A percentile compares a stretch with the other conserved stretches of the same genome.
phyloP scores from a whole-genome alignment of 2,888 invertebrate genomes.

The Acrobasis consociella region DNA sequence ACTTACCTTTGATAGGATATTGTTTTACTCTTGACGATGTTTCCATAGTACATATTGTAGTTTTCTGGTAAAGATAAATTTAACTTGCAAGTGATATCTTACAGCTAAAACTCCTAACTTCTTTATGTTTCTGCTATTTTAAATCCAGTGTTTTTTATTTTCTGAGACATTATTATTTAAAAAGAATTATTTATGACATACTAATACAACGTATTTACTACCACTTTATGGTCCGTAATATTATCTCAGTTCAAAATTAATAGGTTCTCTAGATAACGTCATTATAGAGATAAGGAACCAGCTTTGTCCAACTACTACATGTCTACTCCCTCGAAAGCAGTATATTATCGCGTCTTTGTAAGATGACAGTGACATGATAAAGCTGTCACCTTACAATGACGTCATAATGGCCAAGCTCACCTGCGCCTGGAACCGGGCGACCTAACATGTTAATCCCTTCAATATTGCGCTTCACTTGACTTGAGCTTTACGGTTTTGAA shows the following conservation, averaged over 20 bases:
- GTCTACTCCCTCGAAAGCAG: slow-evolving; percentile 11
- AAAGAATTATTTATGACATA: too few relatives aligned
- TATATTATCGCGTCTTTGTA: slow-evolving; percentile 19
- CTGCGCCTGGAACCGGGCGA: slow-evolving; percentile 11
- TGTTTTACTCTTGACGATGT: too few relatives aligned
- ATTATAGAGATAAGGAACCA: slow-evolving; percentile 4
- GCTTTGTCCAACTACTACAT: slow-evolving; percentile 5
- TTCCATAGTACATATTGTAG: too few relatives aligned
- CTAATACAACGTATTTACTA: too few relatives aligned
- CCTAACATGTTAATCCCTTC: slow-evolving; percentile 31
- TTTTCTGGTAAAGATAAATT: too few relatives aligned
- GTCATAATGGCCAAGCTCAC: slow-evolving; percentile 22
- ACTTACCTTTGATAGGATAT: too few relatives aligned
- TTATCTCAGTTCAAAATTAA: slow-evolving; percentile 6
- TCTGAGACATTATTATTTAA: too few relatives aligned
- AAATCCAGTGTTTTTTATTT: too few relatives aligned
- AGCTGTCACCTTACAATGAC: slow-evolving; percentile 26
- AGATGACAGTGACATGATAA: slow-evolving; percentile 23
- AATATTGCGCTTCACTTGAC: slow-evolving; percentile 22
- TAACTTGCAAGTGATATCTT: too few relatives aligned
- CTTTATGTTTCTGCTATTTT: too few relatives aligned
- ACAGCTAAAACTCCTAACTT: too few relatives aligned
- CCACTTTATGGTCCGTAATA: too few relatives aligned
- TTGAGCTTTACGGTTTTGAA: slow-evolving; percentile 9
- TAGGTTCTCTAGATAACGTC: slow-evolving; percentile 2